Evolutionary conservation across 2,113 vertebrate genomes (phyloP).

Genomic region (Halcyon senegalensis): DNA sequence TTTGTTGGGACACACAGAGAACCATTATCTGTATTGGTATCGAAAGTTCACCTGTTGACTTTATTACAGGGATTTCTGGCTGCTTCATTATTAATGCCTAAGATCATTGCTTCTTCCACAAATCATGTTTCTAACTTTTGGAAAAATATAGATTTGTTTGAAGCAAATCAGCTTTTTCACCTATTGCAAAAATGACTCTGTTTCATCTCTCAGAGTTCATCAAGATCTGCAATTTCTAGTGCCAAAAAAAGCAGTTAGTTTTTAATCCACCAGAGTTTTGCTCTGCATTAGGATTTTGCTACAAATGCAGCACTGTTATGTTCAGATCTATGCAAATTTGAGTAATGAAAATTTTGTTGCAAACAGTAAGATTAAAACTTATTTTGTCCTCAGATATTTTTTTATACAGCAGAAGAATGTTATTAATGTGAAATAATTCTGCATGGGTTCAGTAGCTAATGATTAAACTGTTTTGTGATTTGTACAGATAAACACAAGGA

Average conservation of each 20-base stretch:
- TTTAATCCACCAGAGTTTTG: background rate
- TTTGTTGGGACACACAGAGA: background rate
- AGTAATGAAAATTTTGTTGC: background rate
- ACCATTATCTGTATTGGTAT: background rate
- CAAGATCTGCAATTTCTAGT: background rate
- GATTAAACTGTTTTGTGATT: background rate
- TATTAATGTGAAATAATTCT: background rate
- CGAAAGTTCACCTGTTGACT: background rate
- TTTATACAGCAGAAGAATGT: background rate
- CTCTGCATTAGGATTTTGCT: background rate
- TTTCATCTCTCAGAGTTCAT: background rate
- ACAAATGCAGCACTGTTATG: background rate
- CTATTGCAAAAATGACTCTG: background rate
- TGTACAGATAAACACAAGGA: constrained; percentile 92
- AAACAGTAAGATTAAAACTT: background rate
- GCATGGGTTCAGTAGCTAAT: background rate
- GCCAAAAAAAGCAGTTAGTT: background rate
- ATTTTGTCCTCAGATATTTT: background rate
- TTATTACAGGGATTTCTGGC: background rate
- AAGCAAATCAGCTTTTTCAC: background rate
- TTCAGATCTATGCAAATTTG: background rate
- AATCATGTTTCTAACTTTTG: background rate
- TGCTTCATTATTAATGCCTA: background rate
- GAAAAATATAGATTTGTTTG: background rate
- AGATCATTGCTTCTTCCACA: background rate